Evolutionary conservation across 2,797 vertebrate species (phyloP).

Genomic region (Fundulus diaphanus): DNA sequence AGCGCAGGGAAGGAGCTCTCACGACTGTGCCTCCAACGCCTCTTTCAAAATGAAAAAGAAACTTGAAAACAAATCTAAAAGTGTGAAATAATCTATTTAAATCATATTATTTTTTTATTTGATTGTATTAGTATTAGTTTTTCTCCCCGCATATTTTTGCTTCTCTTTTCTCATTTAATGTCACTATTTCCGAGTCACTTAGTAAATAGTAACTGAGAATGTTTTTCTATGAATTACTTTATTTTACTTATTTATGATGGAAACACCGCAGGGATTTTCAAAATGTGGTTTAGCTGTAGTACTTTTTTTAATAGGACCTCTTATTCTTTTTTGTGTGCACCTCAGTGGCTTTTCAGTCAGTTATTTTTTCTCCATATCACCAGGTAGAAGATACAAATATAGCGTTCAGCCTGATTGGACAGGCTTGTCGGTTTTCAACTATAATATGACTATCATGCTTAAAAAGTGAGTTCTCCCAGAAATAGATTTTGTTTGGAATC

Average conservation of each 20-base stretch:
- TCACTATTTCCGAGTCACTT: not conserved
- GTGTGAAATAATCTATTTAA: not conserved
- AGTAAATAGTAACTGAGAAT: not conserved
- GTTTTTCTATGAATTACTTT: not conserved
- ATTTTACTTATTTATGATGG: not conserved
- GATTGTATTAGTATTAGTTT: not conserved
- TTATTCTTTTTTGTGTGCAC: not conserved
- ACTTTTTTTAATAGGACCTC: constrained; percentile 47
- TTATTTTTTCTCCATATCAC: constrained; percentile 31
- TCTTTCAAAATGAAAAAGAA: constrained; percentile 30
- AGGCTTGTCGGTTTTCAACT: constrained; percentile 73
- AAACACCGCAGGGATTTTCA: constrained; percentile 7
- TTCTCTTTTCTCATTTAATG: not conserved
- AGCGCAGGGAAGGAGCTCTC: constrained; percentile 78
- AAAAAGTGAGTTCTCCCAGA: constrained; percentile 48
- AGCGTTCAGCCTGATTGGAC: constrained; percentile 64
- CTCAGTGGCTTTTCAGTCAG: not conserved
- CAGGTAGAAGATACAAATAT: constrained; percentile 53
- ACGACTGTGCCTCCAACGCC: constrained; percentile 60
- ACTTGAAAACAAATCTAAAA: not conserved
- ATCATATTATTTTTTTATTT: not conserved
- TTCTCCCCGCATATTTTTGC: not conserved
- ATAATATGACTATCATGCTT: constrained; percentile 69
- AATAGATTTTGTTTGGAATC: constrained; percentile 47
- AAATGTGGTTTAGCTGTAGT: constrained; percentile 22